Evolutionary conservation across 2,797 vertebrate genomes (phyloP), one percentile per base, ranked within the genome.

Genomic region (Oreonectes daqikongensis): DNA sequence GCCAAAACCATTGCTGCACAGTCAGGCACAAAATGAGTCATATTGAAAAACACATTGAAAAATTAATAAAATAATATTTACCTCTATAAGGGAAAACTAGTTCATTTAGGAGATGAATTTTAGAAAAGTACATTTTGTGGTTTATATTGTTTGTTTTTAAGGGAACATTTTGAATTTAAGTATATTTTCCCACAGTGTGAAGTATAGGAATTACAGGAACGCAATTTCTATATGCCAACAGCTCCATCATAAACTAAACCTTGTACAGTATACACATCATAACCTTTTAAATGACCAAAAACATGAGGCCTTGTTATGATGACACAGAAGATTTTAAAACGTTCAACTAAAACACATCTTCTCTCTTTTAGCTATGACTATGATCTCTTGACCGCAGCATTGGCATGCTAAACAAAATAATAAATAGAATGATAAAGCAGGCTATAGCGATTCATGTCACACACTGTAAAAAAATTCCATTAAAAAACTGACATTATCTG

Each of bases 1-100:
- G 81, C 78, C 78, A 85, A 80, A n/a, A 68, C 73, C 64, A 69
- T n/a, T 73, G 75, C 60, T 32, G 73, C 68, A 68, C 68, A 75
- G 59, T 76, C 74, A 59, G 38, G 30, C 55, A 77, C 20, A 59
- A 11, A 44, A 46, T 20, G 28, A n/a, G 61, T 57, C 4, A 20
- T 15, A 57, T 57, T 2, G 32, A 15, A n/a, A 57, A 20, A 57
- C 4, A 26, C 42, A 72, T 28, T 46, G 44, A 53, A 79, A 35
- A 55, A 20, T 46, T 24, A 30, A 6, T 15, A 38, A 18, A 64
- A 74, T 72, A 73, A 79, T 59, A 73, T 72, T 64, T 72, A 52
- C 57, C n/a, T 65, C 57, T 35, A 15, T 6, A 17, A 77, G 35
- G 32, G 6, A 55, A 67, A 67, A 52, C 4, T 26, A 42, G 30